Evolutionary conservation across 2,888 invertebrate species (phyloP).

Genomic region (Charanyca ferruginea): DNA sequence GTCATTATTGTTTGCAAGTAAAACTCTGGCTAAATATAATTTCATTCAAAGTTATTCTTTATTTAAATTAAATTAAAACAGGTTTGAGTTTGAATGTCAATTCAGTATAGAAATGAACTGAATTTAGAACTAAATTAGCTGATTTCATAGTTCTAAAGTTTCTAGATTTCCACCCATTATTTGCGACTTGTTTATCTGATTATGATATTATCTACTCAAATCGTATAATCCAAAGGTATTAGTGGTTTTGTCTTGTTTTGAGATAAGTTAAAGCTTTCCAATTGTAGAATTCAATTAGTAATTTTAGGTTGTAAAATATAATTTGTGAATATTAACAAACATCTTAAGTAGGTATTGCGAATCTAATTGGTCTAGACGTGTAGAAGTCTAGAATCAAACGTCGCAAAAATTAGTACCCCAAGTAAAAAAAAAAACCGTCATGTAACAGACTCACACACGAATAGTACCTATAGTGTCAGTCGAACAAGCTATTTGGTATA

Average conservation of each 20-base stretch:
- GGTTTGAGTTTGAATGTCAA: constrained; percentile 8
- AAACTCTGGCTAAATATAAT: constrained; percentile 36
- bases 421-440: no score
- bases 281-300: background rate
- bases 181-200: background rate
- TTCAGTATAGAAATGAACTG: background rate
- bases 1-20: constrained; percentile 44
- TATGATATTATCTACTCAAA: background rate
- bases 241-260: constrained; percentile 2
- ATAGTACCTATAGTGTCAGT: no score
- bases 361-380: no score
- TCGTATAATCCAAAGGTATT: background rate
- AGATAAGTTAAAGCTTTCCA: background rate
- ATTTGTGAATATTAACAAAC: background rate
- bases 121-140: background rate
- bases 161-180: background rate
- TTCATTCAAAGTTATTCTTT: constrained; percentile 17
- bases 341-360: background rate
- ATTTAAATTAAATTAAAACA: constrained; percentile 9
- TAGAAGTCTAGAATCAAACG: no score
- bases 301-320: background rate
- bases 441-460: no score
- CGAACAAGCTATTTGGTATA: no score
- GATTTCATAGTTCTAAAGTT: background rate
- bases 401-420: no score